Conservation (phyloP, 2,888 invertebrate genomes). For the Epiblema foenella region DNA sequence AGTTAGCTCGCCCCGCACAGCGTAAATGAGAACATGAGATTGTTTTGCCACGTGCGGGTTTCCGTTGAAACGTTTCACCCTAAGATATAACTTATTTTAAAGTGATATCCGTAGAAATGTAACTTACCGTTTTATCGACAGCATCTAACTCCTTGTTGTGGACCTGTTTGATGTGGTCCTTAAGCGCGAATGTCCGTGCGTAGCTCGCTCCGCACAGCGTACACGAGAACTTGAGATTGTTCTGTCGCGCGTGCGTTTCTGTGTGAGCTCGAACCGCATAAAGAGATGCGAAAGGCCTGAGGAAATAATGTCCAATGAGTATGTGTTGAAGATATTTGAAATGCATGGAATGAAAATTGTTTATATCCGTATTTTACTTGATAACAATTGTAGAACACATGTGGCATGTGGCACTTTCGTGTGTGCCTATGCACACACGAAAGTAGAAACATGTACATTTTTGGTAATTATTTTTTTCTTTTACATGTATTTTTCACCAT, state of each 20-base stretch:
- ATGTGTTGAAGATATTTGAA: not conserved
- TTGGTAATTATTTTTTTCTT: too few species aligned
- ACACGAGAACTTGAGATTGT: conserved; percentile 89
- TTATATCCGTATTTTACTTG: too few species aligned
- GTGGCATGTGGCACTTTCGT: too few species aligned
- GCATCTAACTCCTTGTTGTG: conserved; percentile 74
- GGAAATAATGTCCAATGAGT: not conserved
- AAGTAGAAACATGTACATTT: too few species aligned
- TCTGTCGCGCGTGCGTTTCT: conserved; percentile 88
- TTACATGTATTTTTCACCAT: too few species aligned
- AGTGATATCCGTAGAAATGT: not conserved
- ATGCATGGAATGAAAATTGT: too few species aligned
- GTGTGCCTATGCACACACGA: too few species aligned
- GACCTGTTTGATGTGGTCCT: conserved; percentile 89
- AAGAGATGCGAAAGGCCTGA: conserved; percentile 89
- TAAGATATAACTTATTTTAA: too few species aligned
- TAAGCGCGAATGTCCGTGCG: conserved; percentile 89
- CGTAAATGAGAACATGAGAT: not conserved
- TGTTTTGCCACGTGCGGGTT: not conserved
- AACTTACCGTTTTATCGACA: conserved; percentile 41
- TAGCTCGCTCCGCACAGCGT: conserved; percentile 90
- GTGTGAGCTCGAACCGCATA: conserved; percentile 91
- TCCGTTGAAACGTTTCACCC: not conserved
- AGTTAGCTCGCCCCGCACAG: not conserved
- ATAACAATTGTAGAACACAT: too few species aligned